Percentiles rank a stretch among this genome's conserved stretches.
phyloP scores from a whole-genome alignment of 2,888 invertebrate genomes.

The Nomada lathburiana region DNA sequence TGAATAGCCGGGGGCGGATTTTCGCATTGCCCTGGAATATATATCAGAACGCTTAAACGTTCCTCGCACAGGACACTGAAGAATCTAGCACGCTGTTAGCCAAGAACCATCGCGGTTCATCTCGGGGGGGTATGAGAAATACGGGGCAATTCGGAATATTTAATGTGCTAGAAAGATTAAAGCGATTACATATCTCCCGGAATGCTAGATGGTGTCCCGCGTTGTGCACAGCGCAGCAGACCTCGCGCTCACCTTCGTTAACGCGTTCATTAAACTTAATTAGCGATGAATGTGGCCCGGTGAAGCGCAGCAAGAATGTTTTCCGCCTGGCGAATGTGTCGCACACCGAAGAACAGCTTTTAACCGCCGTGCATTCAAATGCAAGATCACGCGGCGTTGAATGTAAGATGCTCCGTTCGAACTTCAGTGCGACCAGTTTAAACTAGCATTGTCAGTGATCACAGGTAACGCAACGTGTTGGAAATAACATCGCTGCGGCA shows the following conservation, averaged over 20 bases:
- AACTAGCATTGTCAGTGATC: too few relatives aligned
- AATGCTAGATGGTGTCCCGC: slow-evolving; percentile 20
- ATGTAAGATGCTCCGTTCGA: not conserved
- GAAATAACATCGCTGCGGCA: not conserved
- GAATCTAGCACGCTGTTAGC: slow-evolving; percentile 18
- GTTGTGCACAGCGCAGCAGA: slow-evolving; percentile 20
- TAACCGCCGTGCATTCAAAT: not conserved
- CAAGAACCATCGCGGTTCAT: slow-evolving; percentile 7
- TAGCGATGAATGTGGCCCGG: slow-evolving; percentile 21
- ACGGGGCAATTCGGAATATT: slow-evolving; percentile 45
- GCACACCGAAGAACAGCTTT: too few relatives aligned
- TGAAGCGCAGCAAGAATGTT: not conserved
- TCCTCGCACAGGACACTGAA: slow-evolving; percentile 17
- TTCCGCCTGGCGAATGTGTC: not conserved
- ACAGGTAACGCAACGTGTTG: not conserved
- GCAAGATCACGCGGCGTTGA: not conserved
- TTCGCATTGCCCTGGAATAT: slow-evolving; percentile 13
- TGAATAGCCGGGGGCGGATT: slow-evolving; percentile 1
- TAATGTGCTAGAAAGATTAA: slow-evolving; percentile 54
- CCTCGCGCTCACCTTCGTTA: slow-evolving; percentile 23
- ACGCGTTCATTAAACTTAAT: slow-evolving; percentile 50
- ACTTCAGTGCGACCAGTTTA: not conserved
- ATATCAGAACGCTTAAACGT: slow-evolving; percentile 28
- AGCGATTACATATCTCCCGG: slow-evolving; percentile 34
- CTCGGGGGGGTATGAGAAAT: slow-evolving; percentile 40